These are phyloP conservation scores for Dicyrtomina minuta DNA, from an alignment of 2,888 invertebrate genomes.

Conservation along the genomic window DNA sequence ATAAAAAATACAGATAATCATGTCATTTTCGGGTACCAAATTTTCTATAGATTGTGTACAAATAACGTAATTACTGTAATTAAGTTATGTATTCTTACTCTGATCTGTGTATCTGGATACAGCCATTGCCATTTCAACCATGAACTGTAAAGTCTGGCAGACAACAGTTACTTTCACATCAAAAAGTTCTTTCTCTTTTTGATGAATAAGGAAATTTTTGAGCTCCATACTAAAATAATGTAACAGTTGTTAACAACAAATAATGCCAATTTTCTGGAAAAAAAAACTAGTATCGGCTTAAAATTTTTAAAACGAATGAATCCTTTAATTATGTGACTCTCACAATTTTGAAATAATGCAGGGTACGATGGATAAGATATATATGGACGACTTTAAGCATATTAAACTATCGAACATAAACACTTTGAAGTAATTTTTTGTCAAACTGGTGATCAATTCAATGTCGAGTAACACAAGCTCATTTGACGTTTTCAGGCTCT, in stretches of 20 bases:
- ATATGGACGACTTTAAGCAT: slow-evolving; percentile 13
- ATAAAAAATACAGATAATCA: too few species aligned
- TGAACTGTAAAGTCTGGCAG: slow-evolving; percentile 16
- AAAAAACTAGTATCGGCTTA: too few species aligned
- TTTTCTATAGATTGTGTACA: too few species aligned
- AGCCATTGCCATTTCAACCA: slow-evolving; percentile 30
- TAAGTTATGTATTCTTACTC: slow-evolving; percentile 25
- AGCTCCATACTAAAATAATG: background rate
- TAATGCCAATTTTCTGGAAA: background rate
- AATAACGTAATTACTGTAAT: too few species aligned
- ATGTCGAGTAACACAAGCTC: slow-evolving; percentile 26
- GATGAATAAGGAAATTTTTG: background rate
- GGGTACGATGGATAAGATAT: slow-evolving; percentile 25
- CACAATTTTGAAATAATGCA: slow-evolving; percentile 14
- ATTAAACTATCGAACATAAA: slow-evolving; percentile 21
- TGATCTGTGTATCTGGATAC: slow-evolving; percentile 22
- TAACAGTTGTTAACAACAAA: background rate
- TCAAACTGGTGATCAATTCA: slow-evolving; percentile 25
- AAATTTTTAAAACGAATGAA: too few species aligned
- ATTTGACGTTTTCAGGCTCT: slow-evolving; percentile 1
- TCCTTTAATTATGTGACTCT: too few species aligned
- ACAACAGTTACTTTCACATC: slow-evolving; percentile 26
- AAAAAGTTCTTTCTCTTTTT: slow-evolving; percentile 3
- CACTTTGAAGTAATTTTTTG: slow-evolving; percentile 24
- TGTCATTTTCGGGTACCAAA: too few species aligned